Conservation (phyloP, 2,113 vertebrate species). For the Nannospalax galili region DNA sequence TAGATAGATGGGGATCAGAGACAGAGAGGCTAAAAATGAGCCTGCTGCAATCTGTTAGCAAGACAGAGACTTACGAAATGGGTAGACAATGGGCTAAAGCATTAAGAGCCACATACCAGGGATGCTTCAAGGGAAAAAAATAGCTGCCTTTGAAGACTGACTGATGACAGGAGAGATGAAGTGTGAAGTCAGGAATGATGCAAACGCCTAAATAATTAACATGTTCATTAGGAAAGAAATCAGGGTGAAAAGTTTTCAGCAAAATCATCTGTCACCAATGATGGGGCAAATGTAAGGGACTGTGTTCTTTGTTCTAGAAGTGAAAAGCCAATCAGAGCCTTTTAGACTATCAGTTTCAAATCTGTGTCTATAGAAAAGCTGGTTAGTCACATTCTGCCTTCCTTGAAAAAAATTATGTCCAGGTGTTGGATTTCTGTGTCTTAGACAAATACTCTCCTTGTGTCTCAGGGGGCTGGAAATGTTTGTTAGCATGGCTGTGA, state of each 20-base stretch:
- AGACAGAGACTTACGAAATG: background rate
- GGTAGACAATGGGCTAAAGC: background rate
- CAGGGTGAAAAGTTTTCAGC: background rate
- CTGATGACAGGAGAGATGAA: background rate
- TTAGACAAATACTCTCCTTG: background rate
- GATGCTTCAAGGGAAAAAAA: background rate
- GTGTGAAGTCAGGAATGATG: constrained; percentile 59
- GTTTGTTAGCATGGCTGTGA: background rate
- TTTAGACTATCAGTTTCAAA: constrained; percentile 50
- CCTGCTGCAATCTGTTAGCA: background rate
- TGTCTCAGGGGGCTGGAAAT: background rate
- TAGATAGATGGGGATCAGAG: background rate
- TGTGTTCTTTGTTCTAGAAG: constrained; percentile 7
- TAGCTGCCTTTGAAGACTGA: constrained; percentile 3
- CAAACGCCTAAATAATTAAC: constrained; percentile 69
- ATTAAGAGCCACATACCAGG: background rate
- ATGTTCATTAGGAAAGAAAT: constrained; percentile 42
- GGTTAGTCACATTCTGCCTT: constrained; percentile 4
- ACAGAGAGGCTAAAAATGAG: constrained; percentile 35
- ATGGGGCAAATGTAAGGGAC: background rate
- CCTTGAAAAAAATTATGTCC: background rate
- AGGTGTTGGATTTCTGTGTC: constrained; percentile 37
- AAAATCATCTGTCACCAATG: background rate
- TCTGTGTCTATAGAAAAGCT: background rate
- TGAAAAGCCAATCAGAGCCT: constrained; percentile 54